Conservation (phyloP, 2,888 invertebrate species). For the Bhutanitis thaidina region DNA sequence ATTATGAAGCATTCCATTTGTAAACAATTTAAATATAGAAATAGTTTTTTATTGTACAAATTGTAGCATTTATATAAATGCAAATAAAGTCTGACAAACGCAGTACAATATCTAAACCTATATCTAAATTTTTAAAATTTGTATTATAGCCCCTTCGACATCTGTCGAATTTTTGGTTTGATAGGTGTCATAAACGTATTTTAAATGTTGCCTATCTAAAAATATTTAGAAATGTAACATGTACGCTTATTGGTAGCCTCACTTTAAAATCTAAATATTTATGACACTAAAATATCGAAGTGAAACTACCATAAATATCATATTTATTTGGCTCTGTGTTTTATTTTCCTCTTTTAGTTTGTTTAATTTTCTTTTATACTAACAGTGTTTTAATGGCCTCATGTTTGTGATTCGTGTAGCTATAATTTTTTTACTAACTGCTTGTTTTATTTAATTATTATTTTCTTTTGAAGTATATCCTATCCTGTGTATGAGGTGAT, state of each 20-base stretch:
- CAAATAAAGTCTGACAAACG: slow-evolving; percentile 54
- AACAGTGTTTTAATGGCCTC: slow-evolving; percentile 50
- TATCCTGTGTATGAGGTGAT: slow-evolving; percentile 56
- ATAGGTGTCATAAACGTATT: slow-evolving; percentile 11
- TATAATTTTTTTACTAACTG: slow-evolving; percentile 58
- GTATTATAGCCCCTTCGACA: slow-evolving; percentile 8
- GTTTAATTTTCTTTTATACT: slow-evolving; percentile 48
- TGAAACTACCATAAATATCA: slow-evolving; percentile 36
- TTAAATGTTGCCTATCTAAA: slow-evolving; percentile 14
- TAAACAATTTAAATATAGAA: slow-evolving; percentile 13
- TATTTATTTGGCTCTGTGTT: slow-evolving; percentile 31
- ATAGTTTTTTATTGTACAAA: slow-evolving; percentile 50
- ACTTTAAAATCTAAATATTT: neutral
- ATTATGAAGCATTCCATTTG: slow-evolving; percentile 13
- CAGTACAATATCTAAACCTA: slow-evolving; percentile 29
- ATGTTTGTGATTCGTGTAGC: slow-evolving; percentile 50
- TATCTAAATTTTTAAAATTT: slow-evolving; percentile 1
- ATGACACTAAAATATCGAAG: slow-evolving; percentile 18
- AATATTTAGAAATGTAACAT: slow-evolving; percentile 18
- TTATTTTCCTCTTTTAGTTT: slow-evolving; percentile 25
- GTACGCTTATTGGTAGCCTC: slow-evolving; percentile 21
- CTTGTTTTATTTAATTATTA: slow-evolving; percentile 42
- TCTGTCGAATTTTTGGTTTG: slow-evolving; percentile 23
- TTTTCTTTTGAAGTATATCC: slow-evolving; percentile 37
- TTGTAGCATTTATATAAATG: slow-evolving; percentile 45